Evolutionary conservation across 2,797 vertebrate species (phyloP).

Genomic region (Galaxias olidus): DNA sequence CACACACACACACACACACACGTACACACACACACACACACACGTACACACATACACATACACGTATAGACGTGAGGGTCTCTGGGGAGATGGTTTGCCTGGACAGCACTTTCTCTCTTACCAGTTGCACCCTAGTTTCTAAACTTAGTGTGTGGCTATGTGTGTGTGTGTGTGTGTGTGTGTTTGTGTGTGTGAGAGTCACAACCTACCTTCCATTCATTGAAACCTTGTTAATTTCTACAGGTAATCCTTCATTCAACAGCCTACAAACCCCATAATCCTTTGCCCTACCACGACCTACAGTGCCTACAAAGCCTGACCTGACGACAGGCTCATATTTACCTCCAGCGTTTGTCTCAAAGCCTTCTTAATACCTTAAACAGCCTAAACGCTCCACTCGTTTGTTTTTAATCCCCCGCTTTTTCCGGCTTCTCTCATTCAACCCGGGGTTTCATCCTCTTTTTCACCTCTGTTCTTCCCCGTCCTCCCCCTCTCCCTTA

Average conservation of each 20-base stretch:
- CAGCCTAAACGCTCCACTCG: constrained; percentile 44
- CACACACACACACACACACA: constrained; percentile 47
- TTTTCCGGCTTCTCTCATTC: constrained; percentile 7
- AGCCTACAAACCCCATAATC: constrained; percentile 14
- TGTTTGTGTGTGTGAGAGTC: too few relatives aligned
- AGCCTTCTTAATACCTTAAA: constrained; percentile 55
- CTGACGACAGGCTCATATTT: constrained; percentile 57
- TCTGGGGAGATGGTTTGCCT: constrained; percentile 27
- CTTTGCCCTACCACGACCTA: constrained; percentile 22
- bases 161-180: too few relatives aligned
- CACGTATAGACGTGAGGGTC: constrained; percentile 29
- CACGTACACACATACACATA: constrained; percentile 50
- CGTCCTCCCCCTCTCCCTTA: constrained; percentile 14
- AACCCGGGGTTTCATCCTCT: constrained; percentile 45
- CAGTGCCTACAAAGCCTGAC: constrained; percentile 40
- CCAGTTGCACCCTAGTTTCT: too few relatives aligned
- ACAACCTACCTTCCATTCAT: too few relatives aligned
- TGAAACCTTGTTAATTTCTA: not conserved
- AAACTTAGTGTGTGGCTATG: constrained; percentile 23
- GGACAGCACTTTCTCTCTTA: constrained; percentile 28
- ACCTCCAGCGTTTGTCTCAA: constrained; percentile 37
- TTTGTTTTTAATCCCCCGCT: constrained; percentile 31
- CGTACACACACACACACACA: constrained; percentile 12
- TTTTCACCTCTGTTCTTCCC: constrained; percentile 28
- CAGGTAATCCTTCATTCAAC: not conserved